Evolutionary conservation across 1,140 invertebrate genomes (phyloP), one percentile per base, ranked within the genome.

Genomic region (Nasonia vitripennis): DNA sequence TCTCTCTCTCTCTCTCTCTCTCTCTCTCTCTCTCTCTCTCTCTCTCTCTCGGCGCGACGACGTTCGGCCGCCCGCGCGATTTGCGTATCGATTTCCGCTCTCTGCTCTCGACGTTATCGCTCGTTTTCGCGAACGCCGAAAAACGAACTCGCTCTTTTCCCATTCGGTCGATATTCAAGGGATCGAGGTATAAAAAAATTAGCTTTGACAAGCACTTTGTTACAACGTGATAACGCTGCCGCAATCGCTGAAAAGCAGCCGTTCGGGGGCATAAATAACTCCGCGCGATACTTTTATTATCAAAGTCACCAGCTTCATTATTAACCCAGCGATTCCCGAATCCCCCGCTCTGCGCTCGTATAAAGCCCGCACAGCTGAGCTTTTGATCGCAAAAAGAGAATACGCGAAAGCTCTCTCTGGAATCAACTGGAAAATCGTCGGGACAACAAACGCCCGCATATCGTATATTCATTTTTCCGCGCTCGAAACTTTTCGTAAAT

Each of bases 401-500:
- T 20, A 62, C 55, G 55, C 6, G 7, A 62, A 20, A 62, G 20
- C 55, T 5, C 51, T 55, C 51, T 55, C 51, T 55, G 3, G 51
- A 55, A n/a, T 17, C 6, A 62, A 62, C 17, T 62, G 3, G 55
- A 62, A 62, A 62, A 62, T 62, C 55, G 55, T 9, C 41, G 41
- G 41, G 41, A n/a, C 55, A n/a, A 62, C 55, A 62, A 62, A 62
- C 55, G 55, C 20, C 55, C 55, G 20, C 55, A 17, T 17, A 62
- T 62, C 55, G 55, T 5, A 62, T 62, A 62, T 62, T 62, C 55
- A 62, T 62, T 45, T 75, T 45, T 75, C 73, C 14, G 27, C 17
- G 34, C 20, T 14, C 20, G 37, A 17, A 45, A 45, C 37, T 48
- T 75, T 81, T 77, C 71, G 68, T 81, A 81, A 85, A 85, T 81